Evolutionary conservation across 2,797 vertebrate genomes (phyloP).

Genomic region (Scleropages formosus): DNA sequence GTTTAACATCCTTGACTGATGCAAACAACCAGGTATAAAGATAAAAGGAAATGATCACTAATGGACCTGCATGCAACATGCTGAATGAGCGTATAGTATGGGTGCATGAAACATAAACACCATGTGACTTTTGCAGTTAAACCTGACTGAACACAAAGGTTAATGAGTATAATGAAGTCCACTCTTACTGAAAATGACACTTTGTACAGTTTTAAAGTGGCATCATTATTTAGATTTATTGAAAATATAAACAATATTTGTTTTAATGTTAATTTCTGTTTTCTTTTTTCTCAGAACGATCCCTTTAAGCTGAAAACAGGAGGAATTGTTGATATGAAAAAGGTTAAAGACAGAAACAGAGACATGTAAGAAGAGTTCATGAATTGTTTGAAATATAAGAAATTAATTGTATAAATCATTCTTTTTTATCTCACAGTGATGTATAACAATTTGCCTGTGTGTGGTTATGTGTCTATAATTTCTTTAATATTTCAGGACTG

Average conservation of each 20-base stretch:
- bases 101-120: no score
- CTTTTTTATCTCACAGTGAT: neutral
- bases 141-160: no score
- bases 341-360: slow-evolving; percentile 88
- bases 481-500: slow-evolving; percentile 68
- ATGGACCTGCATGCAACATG: no score
- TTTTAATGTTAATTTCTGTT: neutral
- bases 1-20: no score
- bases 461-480: slow-evolving; percentile 4
- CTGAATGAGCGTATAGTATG: no score
- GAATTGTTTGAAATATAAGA: neutral
- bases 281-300: slow-evolving; percentile 74
- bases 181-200: no score
- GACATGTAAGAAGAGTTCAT: slow-evolving; percentile 76
- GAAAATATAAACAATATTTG: neutral
- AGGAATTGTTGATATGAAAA: slow-evolving; percentile 97
- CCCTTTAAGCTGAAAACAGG: slow-evolving; percentile 94
- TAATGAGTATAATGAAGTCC: no score
- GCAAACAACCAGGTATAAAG: no score
- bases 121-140: no score
- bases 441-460: neutral
- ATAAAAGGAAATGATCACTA: no score
- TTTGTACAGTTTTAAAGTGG: no score
- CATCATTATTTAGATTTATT: neutral
- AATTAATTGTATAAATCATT: neutral